Evolutionary conservation across 2,888 invertebrate species (phyloP).

Genomic region (Stramonita haemastoma): DNA sequence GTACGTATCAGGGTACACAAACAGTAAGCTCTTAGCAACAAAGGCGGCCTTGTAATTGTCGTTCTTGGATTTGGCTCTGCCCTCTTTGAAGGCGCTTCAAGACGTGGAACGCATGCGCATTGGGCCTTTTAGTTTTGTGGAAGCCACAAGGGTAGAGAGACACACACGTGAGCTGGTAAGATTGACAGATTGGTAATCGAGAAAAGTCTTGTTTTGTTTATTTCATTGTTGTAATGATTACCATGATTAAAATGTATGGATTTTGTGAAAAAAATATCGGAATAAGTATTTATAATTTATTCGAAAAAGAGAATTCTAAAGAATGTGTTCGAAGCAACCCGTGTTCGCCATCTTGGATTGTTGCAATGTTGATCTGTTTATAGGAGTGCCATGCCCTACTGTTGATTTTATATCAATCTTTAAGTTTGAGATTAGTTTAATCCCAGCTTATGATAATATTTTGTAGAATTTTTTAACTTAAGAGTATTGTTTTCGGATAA

Average conservation of each 20-base stretch:
- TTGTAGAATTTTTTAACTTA: too few species aligned
- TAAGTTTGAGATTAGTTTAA: too few species aligned
- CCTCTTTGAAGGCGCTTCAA: not conserved
- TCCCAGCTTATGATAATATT: too few species aligned
- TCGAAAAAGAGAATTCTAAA: not conserved
- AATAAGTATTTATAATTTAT: not conserved
- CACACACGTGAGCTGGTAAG: not conserved
- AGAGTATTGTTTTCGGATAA: too few species aligned
- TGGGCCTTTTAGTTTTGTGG: not conserved
- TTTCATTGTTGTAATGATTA: too few species aligned
- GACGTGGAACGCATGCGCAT: slow-evolving; percentile 8
- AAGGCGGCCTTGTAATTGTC: not conserved
- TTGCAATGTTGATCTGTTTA: not conserved
- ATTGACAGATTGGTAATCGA: not conserved
- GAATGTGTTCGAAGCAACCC: not conserved
- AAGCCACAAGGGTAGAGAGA: not conserved
- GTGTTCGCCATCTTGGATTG: slow-evolving; percentile 7
- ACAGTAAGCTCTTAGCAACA: too few species aligned
- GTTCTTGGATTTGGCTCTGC: not conserved
- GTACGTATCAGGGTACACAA: too few species aligned
- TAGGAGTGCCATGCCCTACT: too few species aligned
- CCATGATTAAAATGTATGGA: too few species aligned
- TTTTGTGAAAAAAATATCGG: too few species aligned
- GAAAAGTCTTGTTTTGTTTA: not conserved
- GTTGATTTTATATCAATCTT: too few species aligned